phyloP scores from a whole-genome alignment of 2,113 vertebrate species.

The Cynopterus brachyotis region DNA sequence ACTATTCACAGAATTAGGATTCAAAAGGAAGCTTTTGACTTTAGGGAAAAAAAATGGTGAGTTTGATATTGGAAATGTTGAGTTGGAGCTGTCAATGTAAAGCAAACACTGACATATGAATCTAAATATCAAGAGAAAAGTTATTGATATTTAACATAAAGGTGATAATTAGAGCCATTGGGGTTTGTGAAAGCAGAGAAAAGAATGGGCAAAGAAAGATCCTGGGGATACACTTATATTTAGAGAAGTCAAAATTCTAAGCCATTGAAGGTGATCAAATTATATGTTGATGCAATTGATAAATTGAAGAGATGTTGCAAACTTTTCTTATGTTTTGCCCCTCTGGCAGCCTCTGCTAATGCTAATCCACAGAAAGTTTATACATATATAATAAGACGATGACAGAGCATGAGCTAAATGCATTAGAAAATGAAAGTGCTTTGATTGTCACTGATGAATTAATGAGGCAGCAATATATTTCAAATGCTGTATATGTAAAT shows the following conservation, averaged over 20 bases:
- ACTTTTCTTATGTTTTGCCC: neutral
- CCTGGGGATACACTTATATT: neutral
- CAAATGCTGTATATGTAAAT: neutral
- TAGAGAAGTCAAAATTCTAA: neutral
- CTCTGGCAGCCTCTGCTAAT: neutral
- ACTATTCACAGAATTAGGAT: neutral
- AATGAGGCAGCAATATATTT: neutral
- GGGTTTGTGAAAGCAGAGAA: neutral
- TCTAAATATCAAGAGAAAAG: neutral
- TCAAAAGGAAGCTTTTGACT: constrained; percentile 18
- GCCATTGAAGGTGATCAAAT: neutral
- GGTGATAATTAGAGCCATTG: neutral
- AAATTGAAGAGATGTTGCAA: neutral
- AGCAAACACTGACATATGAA: neutral
- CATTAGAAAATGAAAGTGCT: neutral
- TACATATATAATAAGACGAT: neutral
- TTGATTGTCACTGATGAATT: neutral
- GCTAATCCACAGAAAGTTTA: neutral
- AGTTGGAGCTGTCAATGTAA: neutral
- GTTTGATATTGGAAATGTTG: neutral
- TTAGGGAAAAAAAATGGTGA: neutral
- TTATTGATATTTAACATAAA: neutral
- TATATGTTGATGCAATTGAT: neutral
- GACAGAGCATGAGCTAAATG: neutral
- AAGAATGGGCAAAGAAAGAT: neutral